Base-by-base conservation (phyloP, 2,888 invertebrate species). In the Cyclophora albipunctata region DNA sequence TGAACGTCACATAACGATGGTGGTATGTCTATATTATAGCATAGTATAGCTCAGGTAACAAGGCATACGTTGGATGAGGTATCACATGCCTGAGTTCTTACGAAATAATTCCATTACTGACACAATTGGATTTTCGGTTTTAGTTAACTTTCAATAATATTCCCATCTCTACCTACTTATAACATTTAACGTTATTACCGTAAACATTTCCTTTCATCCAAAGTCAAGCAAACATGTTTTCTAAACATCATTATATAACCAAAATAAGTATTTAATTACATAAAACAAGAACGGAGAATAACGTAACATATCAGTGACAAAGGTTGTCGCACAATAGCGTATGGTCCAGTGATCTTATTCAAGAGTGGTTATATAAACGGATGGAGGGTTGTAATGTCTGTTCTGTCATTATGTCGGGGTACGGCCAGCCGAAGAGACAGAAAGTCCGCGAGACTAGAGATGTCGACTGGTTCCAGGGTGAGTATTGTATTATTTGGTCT, bases 391-490 rank as follows among this genome's bases (percentile, higher is more conserved):
- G 46, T 54, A 4, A 37, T 46, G 52, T 5, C 54, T 45, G 59
- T 55, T 58, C 53, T 61, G 54, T 55, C 42, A 53, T 54, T 50
- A 82, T 84, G 84, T 65, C 84, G 45, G 58, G 73, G 1, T 79
- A 82, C 62, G 71, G 68, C 45, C 84, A 83, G 57, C 67, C 67
- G 2, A 87, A 87, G 60, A 66, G 85, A 56, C 85, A 81, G 64
- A 87, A 85, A 59, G 73, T 81, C n/a, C 62, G 76, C 40, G 86
- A 87, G 33, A 62, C 62, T 0, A 71, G 76, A 47, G 56, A 67
- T 53, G 68, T 73, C 34, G 86, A 87, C 52, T 85, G 78, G 57
- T 87, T 86, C 60, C 85, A 85, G 69, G 84, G 87, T 85, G 57
- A 48, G 58, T 53, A 3, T 47, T 37, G 4, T 37, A 20, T 20